Evolutionary conservation across 2,888 invertebrate genomes (phyloP), one percentile per base, ranked within the genome.

Genomic region (Galerucella nymphaeae): DNA sequence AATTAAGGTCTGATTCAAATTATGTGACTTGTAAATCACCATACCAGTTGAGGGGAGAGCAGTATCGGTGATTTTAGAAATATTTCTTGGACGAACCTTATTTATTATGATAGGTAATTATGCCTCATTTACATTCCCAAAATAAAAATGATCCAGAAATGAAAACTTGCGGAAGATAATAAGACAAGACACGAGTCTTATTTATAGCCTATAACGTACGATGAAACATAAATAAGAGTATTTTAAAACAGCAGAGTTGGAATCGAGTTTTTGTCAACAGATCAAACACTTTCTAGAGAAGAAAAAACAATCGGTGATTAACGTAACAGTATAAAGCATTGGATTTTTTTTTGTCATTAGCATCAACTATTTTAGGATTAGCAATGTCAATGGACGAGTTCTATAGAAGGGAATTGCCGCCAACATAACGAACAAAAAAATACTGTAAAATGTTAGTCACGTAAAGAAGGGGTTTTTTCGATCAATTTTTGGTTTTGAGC

Each of bases 181-280:
- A 2, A 6, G n/a, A 30, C 61, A 14, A 55, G 57, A 8, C 18
- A 38, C 38, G 57, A 18, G 38, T n/a, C 41, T 23, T 66, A 66
- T 66, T 58, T 45, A 57, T 66, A 66, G 42, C n/a, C 18, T 16
- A 42, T 66, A 38, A 66, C 13, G 53, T n/a, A 57, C 16, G 20
- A 42, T 53, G n/a, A 20, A n/a, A 42, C 58, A 58, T 66, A 57
- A 57, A 66, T 66, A 48, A 50, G 55, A n/a, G 30, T 23, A 18
- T 16, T 53, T 38, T 18, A 10, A 53, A 53, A 53, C 11, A 18
- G 16, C 53, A 53, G 53, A 53, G 18, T 2, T 53, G 53, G 10
- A 16, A 53, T 53, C 18, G 10, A 10, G 10, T 53, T 16, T 18
- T 45, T 14, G 45, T 38, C 30, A 38, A 38, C 9, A 8, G 30